Evolutionary conservation across 2,797 vertebrate species (phyloP), one percentile per base, ranked within the genome.

Genomic region (Gambusia yucatana): DNA sequence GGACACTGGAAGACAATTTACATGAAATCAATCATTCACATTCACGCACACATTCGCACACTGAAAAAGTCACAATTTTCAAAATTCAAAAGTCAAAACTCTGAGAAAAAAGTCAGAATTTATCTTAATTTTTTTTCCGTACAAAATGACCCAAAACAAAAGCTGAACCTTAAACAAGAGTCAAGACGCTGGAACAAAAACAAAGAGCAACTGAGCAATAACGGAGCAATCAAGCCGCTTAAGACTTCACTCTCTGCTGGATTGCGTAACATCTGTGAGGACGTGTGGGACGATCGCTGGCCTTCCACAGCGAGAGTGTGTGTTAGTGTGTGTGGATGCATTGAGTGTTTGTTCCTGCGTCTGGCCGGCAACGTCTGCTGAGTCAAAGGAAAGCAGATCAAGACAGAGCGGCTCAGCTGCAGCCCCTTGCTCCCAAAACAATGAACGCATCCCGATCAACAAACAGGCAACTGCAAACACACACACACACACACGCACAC

Each of bases 361-460:
- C 76, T 88, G 82, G 81, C 79, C 73, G 20, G 79, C 70, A 7
- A 4, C n/a, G 39, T 91, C 87, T 94, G 94, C 93, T 93, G 92
- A 94, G 90, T 94, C 92, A 91, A 92, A 91, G 85, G 82, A 92
- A 93, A 93, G 80, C 89, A 92, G 87, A 91, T 88, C 83, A 92
- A 91, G 90, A 91, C 87, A 77, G 83, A 91, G 82, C 78, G 11
- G 85, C 80, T 88, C 77, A 83, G 87, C 88, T 88, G 87, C 85
- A 85, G 88, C 85, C 90, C 84, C 85, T 36, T 81, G 84, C 81
- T 86, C 91, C 92, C 90, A 90, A 89, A 93, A 91, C 92, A 93
- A 94, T 91, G 85, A 93, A 80, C 72, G 87, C 87, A 90, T 90
- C 93, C 87, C 84, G 84, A 82, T 88, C 83, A 83, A 88, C 88